phyloP scores from a whole-genome alignment of 2,888 invertebrate species.

The Ormyrus thymus region DNA sequence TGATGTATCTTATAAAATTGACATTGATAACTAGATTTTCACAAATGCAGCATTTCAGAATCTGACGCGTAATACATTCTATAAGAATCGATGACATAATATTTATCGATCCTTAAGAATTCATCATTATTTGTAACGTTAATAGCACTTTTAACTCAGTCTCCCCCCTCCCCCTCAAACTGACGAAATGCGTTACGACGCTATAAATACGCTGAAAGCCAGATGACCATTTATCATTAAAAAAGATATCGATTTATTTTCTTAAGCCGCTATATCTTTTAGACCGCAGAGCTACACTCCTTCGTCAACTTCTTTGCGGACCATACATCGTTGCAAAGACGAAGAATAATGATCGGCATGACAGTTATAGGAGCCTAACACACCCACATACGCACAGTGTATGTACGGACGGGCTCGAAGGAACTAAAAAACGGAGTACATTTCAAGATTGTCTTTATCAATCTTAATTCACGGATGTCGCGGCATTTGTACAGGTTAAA shows the following conservation, averaged over 20 bases:
- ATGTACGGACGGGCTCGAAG: conserved; percentile 56
- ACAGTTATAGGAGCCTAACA: conserved; percentile 52
- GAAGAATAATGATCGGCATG: conserved; percentile 40
- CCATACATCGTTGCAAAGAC: conserved; percentile 29
- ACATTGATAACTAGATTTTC: too few species aligned
- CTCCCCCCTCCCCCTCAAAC: too few species aligned
- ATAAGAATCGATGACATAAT: too few species aligned
- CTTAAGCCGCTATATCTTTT: conserved; percentile 29
- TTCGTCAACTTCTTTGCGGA: conserved; percentile 37
- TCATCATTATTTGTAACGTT: too few species aligned
- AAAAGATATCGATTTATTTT: conserved; percentile 36
- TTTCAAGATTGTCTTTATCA: conserved; percentile 15
- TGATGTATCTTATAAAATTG: too few species aligned
- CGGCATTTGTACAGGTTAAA: too few species aligned
- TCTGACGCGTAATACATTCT: too few species aligned
- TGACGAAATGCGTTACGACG: too few species aligned
- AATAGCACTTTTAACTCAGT: too few species aligned
- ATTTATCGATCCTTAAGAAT: too few species aligned
- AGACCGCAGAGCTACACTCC: conserved; percentile 12
- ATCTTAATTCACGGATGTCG: too few species aligned
- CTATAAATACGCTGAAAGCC: background rate
- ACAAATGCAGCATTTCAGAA: too few species aligned
- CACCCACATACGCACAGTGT: background rate
- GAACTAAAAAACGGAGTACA: conserved; percentile 15
- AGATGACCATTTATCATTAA: conserved; percentile 25